Conservation (phyloP, 1,140 invertebrate species). For the Sitobion miscanthi region DNA sequence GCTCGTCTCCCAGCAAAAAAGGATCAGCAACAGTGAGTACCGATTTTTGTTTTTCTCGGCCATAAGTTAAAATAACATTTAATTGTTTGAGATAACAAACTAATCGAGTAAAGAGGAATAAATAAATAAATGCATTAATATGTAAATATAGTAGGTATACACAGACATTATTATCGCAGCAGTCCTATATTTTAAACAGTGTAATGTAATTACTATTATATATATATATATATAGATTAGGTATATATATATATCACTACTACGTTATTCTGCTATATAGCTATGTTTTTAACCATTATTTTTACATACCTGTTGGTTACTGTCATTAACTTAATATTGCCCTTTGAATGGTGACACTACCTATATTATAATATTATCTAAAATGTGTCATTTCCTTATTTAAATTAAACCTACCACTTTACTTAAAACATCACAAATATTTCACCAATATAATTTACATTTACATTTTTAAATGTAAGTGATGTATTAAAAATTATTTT, state of each 20-base stretch:
- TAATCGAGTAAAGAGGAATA: background rate
- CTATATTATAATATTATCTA: background rate
- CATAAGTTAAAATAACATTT: background rate
- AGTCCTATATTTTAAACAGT: background rate
- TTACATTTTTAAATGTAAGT: background rate
- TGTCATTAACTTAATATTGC: background rate
- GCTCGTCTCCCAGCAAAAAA: slow-evolving; percentile 33
- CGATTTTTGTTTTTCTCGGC: background rate
- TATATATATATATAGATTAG: background rate
- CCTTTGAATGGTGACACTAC: background rate
- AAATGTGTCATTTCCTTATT: background rate
- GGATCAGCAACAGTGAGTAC: slow-evolving; percentile 49
- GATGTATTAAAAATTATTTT: background rate
- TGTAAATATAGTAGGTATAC: background rate
- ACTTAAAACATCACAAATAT: background rate
- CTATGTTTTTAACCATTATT: background rate
- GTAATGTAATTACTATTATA: background rate
- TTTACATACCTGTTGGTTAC: background rate
- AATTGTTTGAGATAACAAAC: background rate
- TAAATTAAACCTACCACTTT: background rate
- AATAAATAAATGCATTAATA: background rate
- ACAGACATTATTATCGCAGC: background rate
- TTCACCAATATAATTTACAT: background rate
- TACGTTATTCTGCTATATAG: background rate
- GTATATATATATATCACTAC: background rate